Evolutionary conservation across 2,888 invertebrate species (phyloP), one percentile per base, ranked within the genome.

Genomic region (Herminia tarsipennalis): DNA sequence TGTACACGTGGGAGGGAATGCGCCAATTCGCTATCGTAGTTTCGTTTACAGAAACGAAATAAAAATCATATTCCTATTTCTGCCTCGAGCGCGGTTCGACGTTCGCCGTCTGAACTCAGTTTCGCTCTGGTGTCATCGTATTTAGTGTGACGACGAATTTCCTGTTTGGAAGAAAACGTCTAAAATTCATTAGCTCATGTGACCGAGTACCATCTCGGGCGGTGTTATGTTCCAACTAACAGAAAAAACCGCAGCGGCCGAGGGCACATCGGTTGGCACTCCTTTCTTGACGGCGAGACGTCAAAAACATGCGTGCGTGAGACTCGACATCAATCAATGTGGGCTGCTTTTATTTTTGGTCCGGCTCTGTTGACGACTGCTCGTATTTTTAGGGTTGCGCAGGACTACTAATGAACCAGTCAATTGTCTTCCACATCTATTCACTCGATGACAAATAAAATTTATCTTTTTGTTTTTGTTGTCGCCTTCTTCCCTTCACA

Each of bases 271-370:
- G 70, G 70, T 73, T 79, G 77, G 71, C 82, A 81, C 85, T 86
- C 80, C 81, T 78, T 82, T 77, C 83, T 80, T 81, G 81, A 82
- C 79, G 75, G 73, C 68, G 66, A 69, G 66, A 78, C 70, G 87
- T 89, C 89, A 88, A 83, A 87, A 83, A 83, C 83, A 75, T 81
- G 75, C 80, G 83, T 72, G 78, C 79, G 78, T 81, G 83, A 74
- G 76, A 79, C 81, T 73, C 70, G 74, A 81, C 86, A 88, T 89
- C 88, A 87, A 88, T 89, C 88, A 88, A 84, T 83, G 76, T 79
- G 67, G 77, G 76, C 68, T 76, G 70, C 62, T 74, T 80, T 81
- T 86, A 87, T 89, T 88, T 87, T 79, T 70, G 71, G 77, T 72
- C 64, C 59, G 66, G 66, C 73, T 64, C 71, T 67, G 72, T 70